Evolutionary conservation across 2,113 vertebrate species (phyloP), one percentile per base, ranked within the genome.

Genomic region (Hippopotamus amphibius): DNA sequence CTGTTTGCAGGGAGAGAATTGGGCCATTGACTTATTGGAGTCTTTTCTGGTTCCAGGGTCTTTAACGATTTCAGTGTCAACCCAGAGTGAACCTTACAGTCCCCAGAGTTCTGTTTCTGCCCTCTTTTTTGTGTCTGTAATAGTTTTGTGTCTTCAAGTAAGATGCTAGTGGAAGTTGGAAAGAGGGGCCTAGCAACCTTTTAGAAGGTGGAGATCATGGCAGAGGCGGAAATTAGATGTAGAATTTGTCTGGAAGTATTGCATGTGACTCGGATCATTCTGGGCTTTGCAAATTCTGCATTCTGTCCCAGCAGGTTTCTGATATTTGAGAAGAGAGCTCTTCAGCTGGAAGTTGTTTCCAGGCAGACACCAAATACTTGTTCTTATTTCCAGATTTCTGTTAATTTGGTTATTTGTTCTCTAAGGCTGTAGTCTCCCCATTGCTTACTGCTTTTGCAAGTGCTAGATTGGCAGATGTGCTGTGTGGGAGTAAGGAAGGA

Each of bases 371-470:
- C 66, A 89, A 30, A 53, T 28, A 46, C 91, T 95, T 77, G 81
- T 57, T 92, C 76, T 81, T 57, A 30, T 89, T 96, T 90, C 82
- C 71, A 79, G 21, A 65, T 94, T 83, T 89, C 88, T 77, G 89
- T 93, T 95, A 93, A 92, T 96, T 93, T 89, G 77, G 77, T 83
- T 95, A 37, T 94, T 96, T 97, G 88, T 97, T 97, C 89, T 71
- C 61, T 17, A 46, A n/a, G 66, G 69, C 95, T 66, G 74, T 66
- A 76, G 82, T 50, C 84, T 90, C 37, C 89, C 48, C 43, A 2
- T 59, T 0, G 0, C 26, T 57, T 12, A 15, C 24, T 68, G 66
- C 28, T 37, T 84, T 87, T 93, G 55, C 46, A 33, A 72, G 82
- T 63, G 88, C 79, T 46, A 57, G 94, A 91, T 96, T 76, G 95